Conservation (phyloP, 2,797 vertebrate genomes). For the Danio aesculapii region DNA sequence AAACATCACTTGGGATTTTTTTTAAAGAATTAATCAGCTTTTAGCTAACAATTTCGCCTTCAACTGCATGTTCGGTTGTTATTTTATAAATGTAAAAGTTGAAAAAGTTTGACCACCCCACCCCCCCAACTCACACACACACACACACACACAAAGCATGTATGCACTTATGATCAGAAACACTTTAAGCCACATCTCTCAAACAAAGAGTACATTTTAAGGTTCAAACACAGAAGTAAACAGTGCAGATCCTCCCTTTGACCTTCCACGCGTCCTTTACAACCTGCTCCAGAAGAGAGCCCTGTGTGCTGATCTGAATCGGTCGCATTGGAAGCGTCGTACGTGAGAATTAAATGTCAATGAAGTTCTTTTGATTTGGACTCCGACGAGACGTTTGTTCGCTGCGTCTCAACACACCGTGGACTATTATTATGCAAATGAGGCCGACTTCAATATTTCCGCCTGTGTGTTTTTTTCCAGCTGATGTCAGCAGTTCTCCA, state of each 20-base stretch:
- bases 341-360: conserved; percentile 83
- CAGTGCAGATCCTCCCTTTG: conserved; percentile 57
- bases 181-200: not conserved
- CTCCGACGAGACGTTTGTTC: conserved; percentile 62
- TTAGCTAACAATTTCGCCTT: too few species aligned
- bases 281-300: conserved; percentile 52
- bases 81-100: too few species aligned
- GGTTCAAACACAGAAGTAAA: not conserved
- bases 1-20: too few species aligned
- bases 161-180: not conserved
- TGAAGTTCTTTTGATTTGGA: conserved; percentile 76
- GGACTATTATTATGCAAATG: conserved; percentile 87
- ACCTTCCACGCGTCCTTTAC: conserved; percentile 71
- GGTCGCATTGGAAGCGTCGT: conserved; percentile 68
- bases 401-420: conserved; percentile 62
- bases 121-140: too few species aligned
- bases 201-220: not conserved
- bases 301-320: conserved; percentile 69
- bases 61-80: too few species aligned
- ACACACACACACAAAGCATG: too few species aligned
- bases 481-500: conserved; percentile 67
- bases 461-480: conserved; percentile 73
- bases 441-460: conserved; percentile 62
- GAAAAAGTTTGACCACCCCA: too few species aligned
- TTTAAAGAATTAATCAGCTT: too few species aligned